A percentile compares a stretch with the other conserved stretches of the same genome.
Evolutionary conservation across 2,797 vertebrate genomes (phyloP).

Genomic region (Muscicapa striata): DNA sequence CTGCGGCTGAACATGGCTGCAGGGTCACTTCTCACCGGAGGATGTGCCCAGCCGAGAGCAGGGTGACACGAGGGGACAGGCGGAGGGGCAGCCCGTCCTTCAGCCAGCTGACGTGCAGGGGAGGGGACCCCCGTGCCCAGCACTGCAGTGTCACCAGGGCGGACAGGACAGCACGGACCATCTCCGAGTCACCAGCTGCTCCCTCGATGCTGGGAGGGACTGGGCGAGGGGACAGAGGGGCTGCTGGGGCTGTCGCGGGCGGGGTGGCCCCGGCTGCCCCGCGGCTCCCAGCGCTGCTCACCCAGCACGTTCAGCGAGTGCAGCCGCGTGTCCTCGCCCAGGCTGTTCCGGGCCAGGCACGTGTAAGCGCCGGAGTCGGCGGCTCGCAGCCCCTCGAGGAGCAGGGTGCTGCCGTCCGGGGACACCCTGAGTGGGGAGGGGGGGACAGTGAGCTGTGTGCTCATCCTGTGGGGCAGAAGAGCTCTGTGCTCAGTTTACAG

Average conservation of each 20-base stretch:
- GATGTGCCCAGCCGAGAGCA: constrained; percentile 80
- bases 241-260: background rate
- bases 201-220: constrained; percentile 86
- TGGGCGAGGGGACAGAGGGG: constrained; percentile 26
- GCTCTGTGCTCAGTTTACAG: background rate
- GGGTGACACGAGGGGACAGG: constrained; percentile 80
- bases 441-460: accelerated
- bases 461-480: no score
- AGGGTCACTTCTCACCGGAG: constrained; percentile 81
- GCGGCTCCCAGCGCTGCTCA: constrained; percentile 40
- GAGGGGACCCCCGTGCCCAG: constrained; percentile 80
- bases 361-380: constrained; percentile 87
- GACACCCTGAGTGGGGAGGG: constrained; percentile 72
- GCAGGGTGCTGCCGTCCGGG: constrained; percentile 80
- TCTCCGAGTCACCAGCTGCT: constrained; percentile 53
- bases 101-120: constrained; percentile 89
- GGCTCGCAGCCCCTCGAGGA: constrained; percentile 77
- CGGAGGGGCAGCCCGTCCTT: constrained; percentile 86
- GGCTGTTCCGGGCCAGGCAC: constrained; percentile 83
- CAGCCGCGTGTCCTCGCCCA: constrained; percentile 83
- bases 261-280: background rate
- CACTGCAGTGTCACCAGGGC: constrained; percentile 83
- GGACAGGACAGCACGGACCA: constrained; percentile 77
- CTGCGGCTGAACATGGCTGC: accelerated
- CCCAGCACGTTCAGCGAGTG: constrained; percentile 85